Conservation (phyloP, 2,797 vertebrate genomes). For the Cygnus olor region DNA sequence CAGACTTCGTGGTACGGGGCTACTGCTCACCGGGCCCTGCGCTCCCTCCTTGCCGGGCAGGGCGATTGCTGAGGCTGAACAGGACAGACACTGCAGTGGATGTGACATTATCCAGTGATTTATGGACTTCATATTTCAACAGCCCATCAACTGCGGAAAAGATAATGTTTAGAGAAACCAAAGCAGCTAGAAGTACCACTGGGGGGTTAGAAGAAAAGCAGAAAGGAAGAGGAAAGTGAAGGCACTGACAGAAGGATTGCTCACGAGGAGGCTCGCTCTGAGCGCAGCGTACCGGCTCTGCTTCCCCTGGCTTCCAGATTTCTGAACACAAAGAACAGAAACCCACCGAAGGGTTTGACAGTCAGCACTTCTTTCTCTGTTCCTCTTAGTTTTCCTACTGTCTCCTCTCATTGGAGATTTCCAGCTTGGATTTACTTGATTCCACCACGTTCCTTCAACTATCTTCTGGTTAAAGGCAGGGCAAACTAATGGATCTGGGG, state of each 20-base stretch:
- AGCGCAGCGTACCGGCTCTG: fast-evolving
- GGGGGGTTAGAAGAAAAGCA: neutral
- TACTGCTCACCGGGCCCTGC: fast-evolving
- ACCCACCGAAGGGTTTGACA: neutral
- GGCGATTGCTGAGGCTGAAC: neutral
- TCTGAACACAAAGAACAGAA: neutral
- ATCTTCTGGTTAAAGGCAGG: no score
- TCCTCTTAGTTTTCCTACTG: fast-evolving
- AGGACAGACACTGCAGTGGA: neutral
- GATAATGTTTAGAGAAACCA: neutral
- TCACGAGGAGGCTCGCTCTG: neutral
- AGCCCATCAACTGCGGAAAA: neutral
- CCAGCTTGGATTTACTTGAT: no score
- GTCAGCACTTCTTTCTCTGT: neutral
- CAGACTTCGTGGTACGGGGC: neutral
- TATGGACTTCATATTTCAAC: neutral
- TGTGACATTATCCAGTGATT: neutral
- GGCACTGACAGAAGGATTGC: fast-evolving
- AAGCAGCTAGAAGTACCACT: neutral
- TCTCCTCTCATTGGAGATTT: neutral
- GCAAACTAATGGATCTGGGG: neutral
- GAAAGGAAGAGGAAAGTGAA: neutral
- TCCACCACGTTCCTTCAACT: fast-evolving
- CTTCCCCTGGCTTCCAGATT: neutral
- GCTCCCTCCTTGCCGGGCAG: no score